Conservation (phyloP, 2,888 invertebrate species). For the Chloroclystis v-ata region DNA sequence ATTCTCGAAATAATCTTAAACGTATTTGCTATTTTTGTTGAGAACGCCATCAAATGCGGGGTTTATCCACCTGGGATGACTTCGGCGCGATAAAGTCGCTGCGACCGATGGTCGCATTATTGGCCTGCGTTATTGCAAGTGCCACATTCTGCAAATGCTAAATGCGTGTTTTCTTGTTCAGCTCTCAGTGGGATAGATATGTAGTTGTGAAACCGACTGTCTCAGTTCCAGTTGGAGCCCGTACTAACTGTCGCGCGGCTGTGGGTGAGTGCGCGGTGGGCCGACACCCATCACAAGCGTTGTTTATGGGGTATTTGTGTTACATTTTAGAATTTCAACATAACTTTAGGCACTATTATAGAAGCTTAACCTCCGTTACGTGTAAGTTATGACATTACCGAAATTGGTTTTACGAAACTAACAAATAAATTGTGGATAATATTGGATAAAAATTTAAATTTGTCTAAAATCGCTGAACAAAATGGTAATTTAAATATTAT, state of each 20-base stretch:
- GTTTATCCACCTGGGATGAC: too few species aligned
- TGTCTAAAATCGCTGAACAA: slow-evolving; percentile 6
- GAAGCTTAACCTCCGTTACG: slow-evolving; percentile 16
- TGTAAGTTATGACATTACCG: slow-evolving; percentile 18
- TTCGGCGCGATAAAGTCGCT: slow-evolving; percentile 57
- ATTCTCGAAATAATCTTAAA: background rate
- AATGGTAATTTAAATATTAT: slow-evolving; percentile 3
- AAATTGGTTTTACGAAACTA: slow-evolving; percentile 16
- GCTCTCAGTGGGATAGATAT: slow-evolving; percentile 40
- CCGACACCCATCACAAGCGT: slow-evolving; percentile 12
- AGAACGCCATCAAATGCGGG: slow-evolving; percentile 51
- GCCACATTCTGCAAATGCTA: slow-evolving; percentile 18
- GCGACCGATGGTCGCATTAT: too few species aligned
- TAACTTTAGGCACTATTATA: slow-evolving; percentile 23
- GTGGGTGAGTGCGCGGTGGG: slow-evolving; percentile 13
- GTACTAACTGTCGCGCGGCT: background rate
- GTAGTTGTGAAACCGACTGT: slow-evolving; percentile 14
- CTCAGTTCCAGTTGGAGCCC: too few species aligned
- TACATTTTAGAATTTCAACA: slow-evolving; percentile 24
- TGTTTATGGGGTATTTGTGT: slow-evolving; percentile 27
- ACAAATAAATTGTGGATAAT: slow-evolving; percentile 8
- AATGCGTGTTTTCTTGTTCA: slow-evolving; percentile 25
- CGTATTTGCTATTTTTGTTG: slow-evolving; percentile 27
- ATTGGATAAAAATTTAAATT: slow-evolving; percentile 19
- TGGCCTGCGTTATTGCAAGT: too few species aligned